Evolutionary conservation across 2,113 vertebrate genomes (phyloP), one percentile per base, ranked within the genome.

Genomic region (Hemiprocne comata): DNA sequence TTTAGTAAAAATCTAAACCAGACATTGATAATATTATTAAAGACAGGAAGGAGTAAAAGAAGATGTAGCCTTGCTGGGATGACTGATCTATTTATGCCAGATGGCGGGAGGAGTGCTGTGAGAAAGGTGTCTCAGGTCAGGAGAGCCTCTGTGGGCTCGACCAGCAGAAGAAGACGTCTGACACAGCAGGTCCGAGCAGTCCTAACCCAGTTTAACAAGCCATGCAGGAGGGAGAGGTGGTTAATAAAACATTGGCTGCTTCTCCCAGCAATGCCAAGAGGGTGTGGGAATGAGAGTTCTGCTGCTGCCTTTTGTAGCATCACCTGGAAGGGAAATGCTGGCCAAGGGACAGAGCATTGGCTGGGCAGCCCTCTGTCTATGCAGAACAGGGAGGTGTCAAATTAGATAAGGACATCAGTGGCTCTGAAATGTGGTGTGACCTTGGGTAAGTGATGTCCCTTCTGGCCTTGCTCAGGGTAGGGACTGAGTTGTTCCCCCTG

Each of bases 1-100:
- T 97, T 96, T 97, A 97, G 96, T 76, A 96, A 97, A 96, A 95
- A 97, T 97, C 95, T 91, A 97, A 97, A 97, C 94, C 96, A 97
- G 96, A 95, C 92, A 77, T 90, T 94, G 95, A 82, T 97, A 97
- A 97, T 96, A 86, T 89, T 75, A 93, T 97, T 97, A 97, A 96
- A 96, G 95, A 89, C 84, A 95, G 96, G 96, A 97, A 96, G 95
- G 76, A 95, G 94, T 94, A 86, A 95, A 89, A 93, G 61, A 90
- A 82, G 93, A 92, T 1, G 4, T 85, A 55, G 86, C 24, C 20
- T 8, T 89, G 90, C 96, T 96, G 75, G 72, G 75, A 76, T 92
- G 92, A 85, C 58, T 94, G 94, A 87, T 95, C 91, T 92, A 89
- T 93, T 81, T 96, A 65, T 8, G n/a, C 8, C 15, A 57, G 31